phyloP scores from a whole-genome alignment of 2,797 vertebrate species.

The Pampus argenteus region DNA sequence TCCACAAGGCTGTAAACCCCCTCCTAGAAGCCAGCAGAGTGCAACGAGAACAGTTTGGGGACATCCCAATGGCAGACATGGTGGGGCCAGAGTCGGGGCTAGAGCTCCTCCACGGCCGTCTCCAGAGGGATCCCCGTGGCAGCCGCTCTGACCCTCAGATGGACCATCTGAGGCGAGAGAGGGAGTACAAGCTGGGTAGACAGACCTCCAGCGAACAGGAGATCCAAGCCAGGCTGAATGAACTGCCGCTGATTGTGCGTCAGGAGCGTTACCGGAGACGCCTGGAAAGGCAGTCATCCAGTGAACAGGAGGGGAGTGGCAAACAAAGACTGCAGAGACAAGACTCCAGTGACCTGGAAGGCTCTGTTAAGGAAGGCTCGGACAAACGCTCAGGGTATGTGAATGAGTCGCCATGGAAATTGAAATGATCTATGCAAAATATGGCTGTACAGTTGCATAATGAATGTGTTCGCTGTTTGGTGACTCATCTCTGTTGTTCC shows the following conservation, averaged over 20 bases:
- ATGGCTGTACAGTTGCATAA: conserved; percentile 22
- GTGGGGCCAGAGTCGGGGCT: conserved; percentile 82
- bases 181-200: conserved; percentile 85
- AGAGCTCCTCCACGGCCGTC: conserved; percentile 81
- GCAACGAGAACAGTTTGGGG: conserved; percentile 74
- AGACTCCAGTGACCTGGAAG: conserved; percentile 91
- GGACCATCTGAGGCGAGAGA: conserved; percentile 86
- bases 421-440: conserved; percentile 32
- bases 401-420: conserved; percentile 8
- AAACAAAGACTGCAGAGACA: conserved; percentile 89
- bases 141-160: conserved; percentile 86
- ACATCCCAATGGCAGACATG: conserved; percentile 82
- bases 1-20: conserved; percentile 84
- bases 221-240: conserved; percentile 84
- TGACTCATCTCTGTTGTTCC: conserved; percentile 49
- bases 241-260: conserved; percentile 82
- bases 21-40: conserved; percentile 76
- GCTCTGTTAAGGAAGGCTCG: conserved; percentile 85
- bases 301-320: conserved; percentile 86
- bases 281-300: conserved; percentile 86
- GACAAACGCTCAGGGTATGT: conserved; percentile 86
- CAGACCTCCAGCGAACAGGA: conserved; percentile 86
- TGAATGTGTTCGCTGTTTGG: conserved; percentile 43
- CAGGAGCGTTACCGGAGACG: conserved; percentile 86
- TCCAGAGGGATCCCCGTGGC: conserved; percentile 84